phyloP scores from a whole-genome alignment of 2,113 vertebrate species.

The Lasiurus cinereus region DNA sequence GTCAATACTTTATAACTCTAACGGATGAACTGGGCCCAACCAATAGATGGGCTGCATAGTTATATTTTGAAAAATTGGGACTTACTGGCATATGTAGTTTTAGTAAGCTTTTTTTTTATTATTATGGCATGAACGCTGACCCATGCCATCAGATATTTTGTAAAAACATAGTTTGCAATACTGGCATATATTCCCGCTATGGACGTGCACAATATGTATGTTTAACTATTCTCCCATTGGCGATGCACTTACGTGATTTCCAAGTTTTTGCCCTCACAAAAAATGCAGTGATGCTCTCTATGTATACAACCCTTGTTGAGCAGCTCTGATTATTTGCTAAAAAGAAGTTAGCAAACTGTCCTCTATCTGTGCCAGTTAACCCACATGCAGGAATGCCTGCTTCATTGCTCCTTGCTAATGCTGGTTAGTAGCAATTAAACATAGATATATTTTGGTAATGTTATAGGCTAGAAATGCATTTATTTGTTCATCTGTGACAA shows the following conservation, averaged over 20 bases:
- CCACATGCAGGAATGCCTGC: background rate
- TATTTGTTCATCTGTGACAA: conserved; percentile 12
- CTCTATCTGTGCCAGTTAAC: background rate
- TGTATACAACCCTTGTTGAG: background rate
- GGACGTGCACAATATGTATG: background rate
- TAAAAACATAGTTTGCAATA: background rate
- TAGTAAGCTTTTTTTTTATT: background rate
- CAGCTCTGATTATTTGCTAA: conserved; percentile 35
- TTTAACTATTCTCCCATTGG: background rate
- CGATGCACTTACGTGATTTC: background rate
- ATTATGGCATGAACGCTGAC: background rate
- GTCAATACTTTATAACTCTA: background rate
- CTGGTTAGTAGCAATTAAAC: conserved; percentile 2
- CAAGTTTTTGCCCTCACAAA: conserved; percentile 55
- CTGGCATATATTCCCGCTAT: background rate
- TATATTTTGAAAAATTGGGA: conserved; percentile 28
- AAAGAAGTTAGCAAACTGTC: background rate
- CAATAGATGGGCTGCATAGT: background rate
- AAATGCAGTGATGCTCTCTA: conserved; percentile 45
- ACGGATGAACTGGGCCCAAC: background rate
- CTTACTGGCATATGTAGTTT: background rate
- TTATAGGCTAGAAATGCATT: conserved; percentile 2
- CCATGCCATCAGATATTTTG: background rate
- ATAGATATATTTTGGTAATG: background rate
- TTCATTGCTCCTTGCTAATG: background rate